phyloP scores from a whole-genome alignment of 2,797 vertebrate genomes.

The Sardinella longiceps region DNA sequence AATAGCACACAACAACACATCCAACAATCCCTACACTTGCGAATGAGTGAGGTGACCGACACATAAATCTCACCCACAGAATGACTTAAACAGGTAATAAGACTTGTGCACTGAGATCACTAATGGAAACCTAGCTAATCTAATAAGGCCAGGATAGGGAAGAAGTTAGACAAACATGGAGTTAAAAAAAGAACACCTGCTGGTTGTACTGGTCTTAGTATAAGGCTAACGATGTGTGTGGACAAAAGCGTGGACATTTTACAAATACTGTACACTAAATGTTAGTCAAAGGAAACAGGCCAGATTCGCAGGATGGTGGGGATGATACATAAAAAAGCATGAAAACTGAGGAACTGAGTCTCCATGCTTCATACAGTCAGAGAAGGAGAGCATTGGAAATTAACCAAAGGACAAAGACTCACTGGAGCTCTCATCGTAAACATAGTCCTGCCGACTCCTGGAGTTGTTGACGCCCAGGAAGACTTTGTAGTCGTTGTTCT shows the following conservation, averaged over 20 bases:
- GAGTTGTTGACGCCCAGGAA: constrained; percentile 91
- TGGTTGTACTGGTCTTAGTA: not conserved
- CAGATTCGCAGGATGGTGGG: too few relatives aligned
- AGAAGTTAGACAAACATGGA: not conserved
- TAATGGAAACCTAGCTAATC: not conserved
- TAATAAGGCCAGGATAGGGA: not conserved
- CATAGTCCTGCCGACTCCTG: constrained; percentile 77
- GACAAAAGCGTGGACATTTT: too few relatives aligned
- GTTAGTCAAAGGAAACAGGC: too few relatives aligned
- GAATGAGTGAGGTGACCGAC: too few relatives aligned
- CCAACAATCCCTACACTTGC: too few relatives aligned
- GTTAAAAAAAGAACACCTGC: not conserved
- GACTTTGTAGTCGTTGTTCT: constrained; percentile 98
- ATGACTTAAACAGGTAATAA: not conserved
- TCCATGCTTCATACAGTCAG: not conserved
- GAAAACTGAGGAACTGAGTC: too few relatives aligned
- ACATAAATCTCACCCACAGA: too few relatives aligned
- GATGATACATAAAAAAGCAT: too few relatives aligned
- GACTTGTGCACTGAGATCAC: too few relatives aligned
- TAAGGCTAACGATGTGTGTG: not conserved
- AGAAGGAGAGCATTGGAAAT: not conserved
- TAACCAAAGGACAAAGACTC: constrained; percentile 72
- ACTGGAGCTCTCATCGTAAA: constrained; percentile 87
- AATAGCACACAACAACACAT: too few relatives aligned
- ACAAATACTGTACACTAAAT: too few relatives aligned